These are phyloP conservation scores for Gallinago nigripennis DNA, from an alignment of 2,797 vertebrate genomes.

Conservation along the genomic window DNA sequence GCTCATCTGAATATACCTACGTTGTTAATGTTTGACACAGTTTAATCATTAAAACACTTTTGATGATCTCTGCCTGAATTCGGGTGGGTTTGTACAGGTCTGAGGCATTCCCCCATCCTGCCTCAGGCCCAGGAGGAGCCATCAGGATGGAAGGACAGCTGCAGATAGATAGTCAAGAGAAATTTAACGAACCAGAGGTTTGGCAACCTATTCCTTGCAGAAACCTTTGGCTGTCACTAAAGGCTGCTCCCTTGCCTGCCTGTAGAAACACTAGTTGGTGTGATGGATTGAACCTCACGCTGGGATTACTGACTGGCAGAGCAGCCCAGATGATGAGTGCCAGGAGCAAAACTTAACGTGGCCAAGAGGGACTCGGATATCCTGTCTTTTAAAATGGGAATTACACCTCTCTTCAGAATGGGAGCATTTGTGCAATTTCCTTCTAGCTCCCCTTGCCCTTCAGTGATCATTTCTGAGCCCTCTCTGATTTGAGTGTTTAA, in stretches of 20 bases:
- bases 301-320: neutral
- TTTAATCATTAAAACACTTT: slow-evolving; percentile 84
- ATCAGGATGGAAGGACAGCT: neutral
- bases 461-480: neutral
- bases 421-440: neutral
- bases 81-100: slow-evolving; percentile 16
- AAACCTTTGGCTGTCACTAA: neutral
- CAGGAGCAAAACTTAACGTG: neutral
- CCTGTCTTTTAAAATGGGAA: neutral
- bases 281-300: neutral
- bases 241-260: neutral
- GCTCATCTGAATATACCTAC: slow-evolving; percentile 75
- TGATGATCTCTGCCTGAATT: slow-evolving; percentile 71
- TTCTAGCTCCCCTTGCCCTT: neutral
- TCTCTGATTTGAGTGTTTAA: neutral
- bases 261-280: neutral
- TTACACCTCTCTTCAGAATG: neutral
- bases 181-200: fast-evolving
- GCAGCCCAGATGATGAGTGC: neutral
- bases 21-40: slow-evolving; percentile 75
- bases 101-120: neutral
- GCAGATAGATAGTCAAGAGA: neutral
- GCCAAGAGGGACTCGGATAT: neutral
- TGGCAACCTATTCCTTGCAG: neutral
- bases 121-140: neutral